A percentile compares a stretch with the other conserved stretches of the same genome.
These are phyloP conservation scores for Biston stratarius DNA, from an alignment of 2,888 invertebrate genomes.

Conservation along the genomic window DNA sequence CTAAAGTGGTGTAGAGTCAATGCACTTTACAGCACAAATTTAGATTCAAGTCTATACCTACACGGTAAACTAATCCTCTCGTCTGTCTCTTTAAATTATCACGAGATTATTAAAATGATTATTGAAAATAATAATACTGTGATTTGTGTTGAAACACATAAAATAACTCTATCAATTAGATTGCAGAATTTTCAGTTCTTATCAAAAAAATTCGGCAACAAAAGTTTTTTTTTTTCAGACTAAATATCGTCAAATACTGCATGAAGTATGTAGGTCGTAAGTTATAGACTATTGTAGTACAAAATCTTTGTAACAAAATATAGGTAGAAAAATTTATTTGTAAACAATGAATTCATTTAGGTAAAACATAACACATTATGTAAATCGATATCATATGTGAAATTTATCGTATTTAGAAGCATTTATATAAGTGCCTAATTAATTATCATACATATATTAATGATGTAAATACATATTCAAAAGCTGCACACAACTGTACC, in stretches of 20 bases:
- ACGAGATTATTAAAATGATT: not conserved
- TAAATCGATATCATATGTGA: conserved; percentile 2
- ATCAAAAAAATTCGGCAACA: too few relatives aligned
- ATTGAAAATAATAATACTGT: not conserved
- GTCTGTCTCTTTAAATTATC: not conserved
- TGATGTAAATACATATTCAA: conserved; percentile 4
- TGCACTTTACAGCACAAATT: conserved; percentile 57
- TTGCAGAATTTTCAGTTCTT: too few relatives aligned
- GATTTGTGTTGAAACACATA: too few relatives aligned
- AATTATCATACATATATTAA: not conserved
- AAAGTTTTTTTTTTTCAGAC: too few relatives aligned
- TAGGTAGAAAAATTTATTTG: too few relatives aligned
- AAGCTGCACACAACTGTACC: not conserved
- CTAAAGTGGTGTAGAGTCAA: conserved; percentile 61
- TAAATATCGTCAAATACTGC: too few relatives aligned
- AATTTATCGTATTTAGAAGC: conserved; percentile 3
- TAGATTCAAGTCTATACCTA: conserved; percentile 19
- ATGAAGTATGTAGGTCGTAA: too few relatives aligned
- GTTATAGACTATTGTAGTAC: too few relatives aligned
- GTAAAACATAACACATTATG: conserved; percentile 5
- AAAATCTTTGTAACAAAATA: not conserved
- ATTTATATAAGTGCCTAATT: conserved; percentile 7
- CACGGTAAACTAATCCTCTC: not conserved
- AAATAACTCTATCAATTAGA: too few relatives aligned
- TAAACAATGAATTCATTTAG: conserved; percentile 10